Percentiles rank a stretch among this genome's conserved stretches.
Conservation (phyloP, 2,888 invertebrate genomes). For the Sphinx pinastri region DNA sequence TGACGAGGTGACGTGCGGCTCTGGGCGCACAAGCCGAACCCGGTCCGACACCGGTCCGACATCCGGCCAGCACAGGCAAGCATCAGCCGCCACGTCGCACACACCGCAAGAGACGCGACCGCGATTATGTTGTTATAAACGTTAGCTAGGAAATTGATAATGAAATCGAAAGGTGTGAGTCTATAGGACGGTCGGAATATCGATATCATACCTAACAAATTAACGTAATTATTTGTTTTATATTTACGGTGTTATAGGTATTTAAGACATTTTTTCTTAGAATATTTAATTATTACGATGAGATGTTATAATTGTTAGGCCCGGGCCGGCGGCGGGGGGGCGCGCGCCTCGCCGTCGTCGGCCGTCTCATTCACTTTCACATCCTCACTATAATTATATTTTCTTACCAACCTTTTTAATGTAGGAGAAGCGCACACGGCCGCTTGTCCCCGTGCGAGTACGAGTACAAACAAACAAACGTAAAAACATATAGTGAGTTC, state of each 20-base stretch:
- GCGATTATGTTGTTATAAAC: slow-evolving; percentile 81
- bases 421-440: slow-evolving; percentile 81
- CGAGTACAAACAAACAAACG: slow-evolving; percentile 71
- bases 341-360: slow-evolving; percentile 65
- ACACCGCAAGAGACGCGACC: slow-evolving; percentile 75
- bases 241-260: slow-evolving; percentile 84
- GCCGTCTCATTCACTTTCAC: slow-evolving; percentile 78
- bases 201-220: slow-evolving; percentile 84
- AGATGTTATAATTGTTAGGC: slow-evolving; percentile 81
- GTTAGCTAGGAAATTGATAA: slow-evolving; percentile 85
- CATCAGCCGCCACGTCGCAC: slow-evolving; percentile 51
- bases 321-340: slow-evolving; percentile 68
- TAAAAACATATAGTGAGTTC: slow-evolving; percentile 69
- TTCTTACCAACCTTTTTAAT: slow-evolving; percentile 82
- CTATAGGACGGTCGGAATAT: slow-evolving; percentile 81
- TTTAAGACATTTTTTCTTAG: slow-evolving; percentile 84
- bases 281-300: slow-evolving; percentile 83
- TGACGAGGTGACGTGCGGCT: slow-evolving; percentile 54
- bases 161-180: slow-evolving; percentile 83
- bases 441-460: slow-evolving; percentile 79
- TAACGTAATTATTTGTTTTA: slow-evolving; percentile 84
- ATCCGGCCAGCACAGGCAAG: slow-evolving; percentile 39
- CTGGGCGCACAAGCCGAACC: slow-evolving; percentile 24
- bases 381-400: slow-evolving; percentile 83
- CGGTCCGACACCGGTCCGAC: slow-evolving; percentile 26